Evolutionary conservation across 53 echinoderm and acorn worm genomes (phyloP).

Genomic region (Arbacia lixula): DNA sequence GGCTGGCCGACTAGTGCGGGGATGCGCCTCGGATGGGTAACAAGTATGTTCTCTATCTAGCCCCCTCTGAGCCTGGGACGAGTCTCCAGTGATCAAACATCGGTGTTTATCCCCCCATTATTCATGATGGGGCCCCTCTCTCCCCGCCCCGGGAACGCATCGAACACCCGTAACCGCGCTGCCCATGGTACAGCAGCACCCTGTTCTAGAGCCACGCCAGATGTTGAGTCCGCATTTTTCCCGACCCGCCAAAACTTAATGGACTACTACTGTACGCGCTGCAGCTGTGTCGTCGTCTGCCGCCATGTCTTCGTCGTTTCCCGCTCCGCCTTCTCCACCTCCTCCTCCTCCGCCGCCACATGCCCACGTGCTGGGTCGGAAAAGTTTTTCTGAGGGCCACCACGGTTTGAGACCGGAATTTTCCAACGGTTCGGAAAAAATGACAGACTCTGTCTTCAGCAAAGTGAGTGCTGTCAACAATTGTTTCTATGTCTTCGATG

Average conservation of each 20-base stretch:
- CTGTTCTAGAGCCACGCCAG: neutral
- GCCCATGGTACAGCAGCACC: neutral
- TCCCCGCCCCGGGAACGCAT: neutral
- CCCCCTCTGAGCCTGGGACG: too few relatives aligned
- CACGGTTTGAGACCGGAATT: slow-evolving; percentile 30
- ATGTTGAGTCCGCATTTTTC: slow-evolving; percentile 10
- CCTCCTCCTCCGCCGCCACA: slow-evolving; percentile 18
- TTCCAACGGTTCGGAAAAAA: slow-evolving; percentile 7
- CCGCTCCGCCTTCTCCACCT: neutral
- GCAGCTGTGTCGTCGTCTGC: neutral
- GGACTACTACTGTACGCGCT: slow-evolving; percentile 27
- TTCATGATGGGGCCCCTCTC: slow-evolving; percentile 38
- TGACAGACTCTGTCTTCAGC: slow-evolving; percentile 18
- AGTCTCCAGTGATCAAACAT: too few relatives aligned
- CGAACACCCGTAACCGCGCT: neutral
- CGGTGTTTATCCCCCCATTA: neutral
- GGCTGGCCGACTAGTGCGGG: too few relatives aligned
- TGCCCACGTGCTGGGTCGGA: neutral
- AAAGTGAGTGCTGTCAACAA: slow-evolving; percentile 14
- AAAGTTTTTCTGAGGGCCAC: slow-evolving; percentile 20
- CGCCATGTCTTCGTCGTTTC: neutral
- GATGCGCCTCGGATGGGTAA: too few relatives aligned
- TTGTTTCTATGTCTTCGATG: neutral
- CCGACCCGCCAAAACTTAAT: slow-evolving; percentile 29
- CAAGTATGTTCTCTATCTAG: too few relatives aligned